Evolutionary conservation across 2,888 invertebrate genomes (phyloP).

Genomic region (Caenorhabditis sinica): DNA sequence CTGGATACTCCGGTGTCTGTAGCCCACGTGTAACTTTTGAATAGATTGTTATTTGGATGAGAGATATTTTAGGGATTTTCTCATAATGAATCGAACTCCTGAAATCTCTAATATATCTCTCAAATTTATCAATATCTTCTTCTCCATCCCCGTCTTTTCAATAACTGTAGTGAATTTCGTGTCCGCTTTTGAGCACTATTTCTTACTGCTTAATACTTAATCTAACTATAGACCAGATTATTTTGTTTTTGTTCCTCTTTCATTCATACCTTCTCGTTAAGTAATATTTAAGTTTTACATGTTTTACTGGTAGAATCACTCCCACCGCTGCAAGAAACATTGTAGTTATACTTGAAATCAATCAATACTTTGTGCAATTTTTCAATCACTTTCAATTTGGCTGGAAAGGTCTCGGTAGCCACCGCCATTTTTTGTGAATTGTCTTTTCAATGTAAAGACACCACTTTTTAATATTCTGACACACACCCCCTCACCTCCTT

Average conservation of each 20-base stretch:
- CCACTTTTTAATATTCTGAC: slow-evolving; percentile 1
- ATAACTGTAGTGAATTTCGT: slow-evolving; percentile 41
- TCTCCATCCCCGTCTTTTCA: slow-evolving; percentile 30
- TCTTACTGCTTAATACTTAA: slow-evolving; percentile 27
- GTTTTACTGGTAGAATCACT: slow-evolving; percentile 23
- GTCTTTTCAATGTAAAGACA: slow-evolving; percentile 5
- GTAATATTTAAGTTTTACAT: slow-evolving; percentile 16
- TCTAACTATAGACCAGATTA: slow-evolving; percentile 22
- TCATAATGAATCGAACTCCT: not conserved
- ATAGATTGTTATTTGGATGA: slow-evolving; percentile 5
- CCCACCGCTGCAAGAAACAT: slow-evolving; percentile 19
- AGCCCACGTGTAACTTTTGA: slow-evolving; percentile 79
- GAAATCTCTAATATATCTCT: not conserved
- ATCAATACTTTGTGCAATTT: slow-evolving; percentile 42
- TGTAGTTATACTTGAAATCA: slow-evolving; percentile 26
- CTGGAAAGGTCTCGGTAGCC: slow-evolving; percentile 28
- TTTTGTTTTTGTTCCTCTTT: slow-evolving; percentile 21
- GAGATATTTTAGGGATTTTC: not conserved
- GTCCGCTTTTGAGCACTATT: slow-evolving; percentile 24
- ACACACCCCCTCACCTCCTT: slow-evolving; percentile 2
- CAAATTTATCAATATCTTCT: not conserved
- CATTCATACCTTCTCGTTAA: slow-evolving; percentile 15
- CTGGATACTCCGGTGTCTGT: slow-evolving; percentile 82
- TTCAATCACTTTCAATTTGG: slow-evolving; percentile 25
- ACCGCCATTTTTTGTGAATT: slow-evolving; percentile 17